Conservation (phyloP, 2,888 invertebrate species). For the Stegana nigrithorax region DNA sequence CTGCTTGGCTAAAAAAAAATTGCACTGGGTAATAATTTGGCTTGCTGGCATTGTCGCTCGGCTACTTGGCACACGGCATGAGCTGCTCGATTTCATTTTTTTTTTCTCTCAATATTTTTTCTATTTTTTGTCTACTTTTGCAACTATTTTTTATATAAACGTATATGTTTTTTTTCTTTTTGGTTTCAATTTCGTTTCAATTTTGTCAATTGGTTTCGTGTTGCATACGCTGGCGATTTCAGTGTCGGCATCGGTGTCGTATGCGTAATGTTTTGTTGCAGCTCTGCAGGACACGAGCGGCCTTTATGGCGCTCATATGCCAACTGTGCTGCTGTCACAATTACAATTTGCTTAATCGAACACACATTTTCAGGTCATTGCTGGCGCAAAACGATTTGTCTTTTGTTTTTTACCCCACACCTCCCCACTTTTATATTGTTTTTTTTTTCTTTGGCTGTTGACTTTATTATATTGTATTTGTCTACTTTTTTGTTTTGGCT, state of each 20-base stretch:
- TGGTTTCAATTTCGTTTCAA: conserved; percentile 8
- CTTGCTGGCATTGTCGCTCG: too few relatives aligned
- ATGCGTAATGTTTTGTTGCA: neutral
- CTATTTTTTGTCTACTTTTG: neutral
- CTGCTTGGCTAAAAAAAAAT: too few relatives aligned
- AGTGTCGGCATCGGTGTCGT: neutral
- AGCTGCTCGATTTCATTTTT: neutral
- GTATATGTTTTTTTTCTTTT: neutral
- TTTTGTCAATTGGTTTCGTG: neutral
- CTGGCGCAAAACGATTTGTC: neutral
- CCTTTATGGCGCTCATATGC: too few relatives aligned
- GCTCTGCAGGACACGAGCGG: neutral
- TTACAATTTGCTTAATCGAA: neutral
- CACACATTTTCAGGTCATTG: neutral
- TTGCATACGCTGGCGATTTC: neutral
- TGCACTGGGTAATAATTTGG: too few relatives aligned
- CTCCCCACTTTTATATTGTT: neutral
- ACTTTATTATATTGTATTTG: too few relatives aligned
- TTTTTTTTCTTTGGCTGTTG: neutral
- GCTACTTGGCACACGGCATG: too few relatives aligned
- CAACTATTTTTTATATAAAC: neutral
- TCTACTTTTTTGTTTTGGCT: neutral
- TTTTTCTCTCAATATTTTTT: neutral
- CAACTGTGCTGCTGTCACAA: neutral
- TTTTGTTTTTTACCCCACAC: too few relatives aligned